Evolutionary conservation across 2,797 vertebrate genomes (phyloP).

Genomic region (Linurgus olivaceus): DNA sequence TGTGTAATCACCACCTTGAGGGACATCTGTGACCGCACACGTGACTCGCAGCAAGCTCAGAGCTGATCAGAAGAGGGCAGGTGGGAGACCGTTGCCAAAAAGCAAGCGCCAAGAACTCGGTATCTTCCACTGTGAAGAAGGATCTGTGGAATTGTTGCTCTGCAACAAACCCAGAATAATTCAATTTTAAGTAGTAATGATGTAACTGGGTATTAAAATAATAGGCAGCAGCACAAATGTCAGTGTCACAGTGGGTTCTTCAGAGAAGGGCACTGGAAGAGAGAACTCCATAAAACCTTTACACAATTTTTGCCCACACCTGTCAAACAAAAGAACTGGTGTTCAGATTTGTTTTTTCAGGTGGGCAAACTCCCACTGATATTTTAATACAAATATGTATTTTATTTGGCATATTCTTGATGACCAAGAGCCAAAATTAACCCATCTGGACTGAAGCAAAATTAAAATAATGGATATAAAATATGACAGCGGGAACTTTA

Average conservation of each 20-base stretch:
- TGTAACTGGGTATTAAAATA: background rate
- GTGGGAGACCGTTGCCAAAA: slow-evolving; percentile 91
- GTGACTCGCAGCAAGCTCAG: background rate
- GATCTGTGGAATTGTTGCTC: slow-evolving; percentile 1
- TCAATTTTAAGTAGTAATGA: background rate
- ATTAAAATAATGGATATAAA: background rate
- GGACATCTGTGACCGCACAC: background rate
- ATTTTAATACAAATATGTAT: background rate
- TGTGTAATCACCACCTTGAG: background rate
- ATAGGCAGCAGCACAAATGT: background rate
- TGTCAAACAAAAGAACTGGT: background rate
- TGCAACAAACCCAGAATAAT: slow-evolving; percentile 37
- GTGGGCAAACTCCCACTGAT: background rate
- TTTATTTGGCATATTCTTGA: background rate
- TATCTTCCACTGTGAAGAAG: slow-evolving; percentile 84
- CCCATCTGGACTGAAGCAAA: background rate
- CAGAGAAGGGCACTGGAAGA: background rate
- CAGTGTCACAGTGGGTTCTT: background rate
- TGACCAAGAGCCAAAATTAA: background rate
- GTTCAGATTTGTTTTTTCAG: background rate
- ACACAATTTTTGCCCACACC: background rate
- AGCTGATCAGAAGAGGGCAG: slow-evolving; percentile 85
- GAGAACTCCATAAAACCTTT: background rate
- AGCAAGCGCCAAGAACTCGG: slow-evolving; percentile 92
- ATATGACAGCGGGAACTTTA: background rate